Percentiles rank a stretch among this genome's conserved stretches.
These are phyloP conservation scores for Dasypolia templi DNA, from an alignment of 2,888 invertebrate species.

Conservation along the genomic window DNA sequence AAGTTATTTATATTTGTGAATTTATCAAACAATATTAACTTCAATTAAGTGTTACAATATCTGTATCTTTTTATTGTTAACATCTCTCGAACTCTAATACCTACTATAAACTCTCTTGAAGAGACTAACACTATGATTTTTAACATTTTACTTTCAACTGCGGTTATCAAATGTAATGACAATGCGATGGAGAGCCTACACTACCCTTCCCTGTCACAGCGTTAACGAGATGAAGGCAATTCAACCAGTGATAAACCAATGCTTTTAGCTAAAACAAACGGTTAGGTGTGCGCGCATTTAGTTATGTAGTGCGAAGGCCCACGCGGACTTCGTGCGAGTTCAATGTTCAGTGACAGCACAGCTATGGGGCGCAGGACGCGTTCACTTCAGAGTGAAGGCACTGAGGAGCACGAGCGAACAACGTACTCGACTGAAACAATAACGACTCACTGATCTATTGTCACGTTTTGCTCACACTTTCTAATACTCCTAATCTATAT, in stretches of 20 bases:
- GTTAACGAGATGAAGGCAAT: conserved; percentile 52
- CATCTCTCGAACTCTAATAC: conserved; percentile 70
- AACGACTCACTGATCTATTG: conserved; percentile 73
- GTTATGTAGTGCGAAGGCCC: conserved; percentile 24
- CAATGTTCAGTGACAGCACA: conserved; percentile 8
- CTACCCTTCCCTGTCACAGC: conserved; percentile 60
- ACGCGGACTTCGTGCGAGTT: conserved; percentile 12
- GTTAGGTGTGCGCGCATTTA: conserved; percentile 35
- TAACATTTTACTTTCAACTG: conserved; percentile 70
- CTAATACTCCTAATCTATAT: conserved; percentile 60
- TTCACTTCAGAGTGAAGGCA: conserved; percentile 81
- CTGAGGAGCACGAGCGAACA: conserved; percentile 78
- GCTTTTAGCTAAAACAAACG: conserved; percentile 43
- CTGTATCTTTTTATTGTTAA: conserved; percentile 64
- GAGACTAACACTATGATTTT: conserved; percentile 76
- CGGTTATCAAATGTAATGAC: conserved; percentile 62
- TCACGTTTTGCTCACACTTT: conserved; percentile 66
- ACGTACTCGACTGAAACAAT: conserved; percentile 78
- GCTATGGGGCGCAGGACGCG: conserved; percentile 60
- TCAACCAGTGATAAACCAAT: conserved; percentile 42
- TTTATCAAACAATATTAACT: conserved; percentile 50
- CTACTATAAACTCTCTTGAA: conserved; percentile 76
- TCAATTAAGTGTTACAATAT: conserved; percentile 50
- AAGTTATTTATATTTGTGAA: conserved; percentile 50
- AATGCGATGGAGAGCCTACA: conserved; percentile 58